These are phyloP conservation scores for Polypterus senegalus DNA, from an alignment of 2,113 vertebrate species.

Conservation along the genomic window DNA sequence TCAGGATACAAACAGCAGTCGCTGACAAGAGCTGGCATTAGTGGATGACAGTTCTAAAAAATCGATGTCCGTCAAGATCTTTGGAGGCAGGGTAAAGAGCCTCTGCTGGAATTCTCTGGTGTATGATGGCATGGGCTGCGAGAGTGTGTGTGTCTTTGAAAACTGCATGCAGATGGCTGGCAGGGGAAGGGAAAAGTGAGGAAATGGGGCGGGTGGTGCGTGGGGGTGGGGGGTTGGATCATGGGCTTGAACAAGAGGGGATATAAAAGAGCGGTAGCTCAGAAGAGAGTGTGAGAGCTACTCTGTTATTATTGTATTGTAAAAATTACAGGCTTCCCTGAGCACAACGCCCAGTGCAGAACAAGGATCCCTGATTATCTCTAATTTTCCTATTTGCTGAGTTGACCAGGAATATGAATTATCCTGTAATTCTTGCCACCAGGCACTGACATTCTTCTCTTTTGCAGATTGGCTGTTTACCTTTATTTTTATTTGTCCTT, in stretches of 20 bases:
- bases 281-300: constrained; percentile 3
- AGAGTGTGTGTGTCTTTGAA: not conserved
- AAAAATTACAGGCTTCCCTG: constrained; percentile 11
- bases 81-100: constrained; percentile 29
- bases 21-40: not conserved
- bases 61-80: not conserved
- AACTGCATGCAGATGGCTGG: not conserved
- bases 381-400: constrained; percentile 7
- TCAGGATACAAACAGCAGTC: no score
- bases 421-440: not conserved
- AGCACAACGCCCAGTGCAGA: not conserved
- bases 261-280: not conserved
- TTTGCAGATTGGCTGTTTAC: not conserved
- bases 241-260: not conserved
- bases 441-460: not conserved
- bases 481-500: not conserved
- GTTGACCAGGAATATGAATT: not conserved
- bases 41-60: not conserved
- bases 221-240: not conserved
- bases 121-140: constrained; percentile 39
- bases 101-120: constrained; percentile 55
- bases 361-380: constrained; percentile 6
- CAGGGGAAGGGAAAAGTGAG: not conserved
- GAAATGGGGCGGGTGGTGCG: not conserved
- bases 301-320: constrained; percentile 10